Evolutionary conservation across 2,797 vertebrate species (phyloP).

Genomic region (Scarus forsteni): DNA sequence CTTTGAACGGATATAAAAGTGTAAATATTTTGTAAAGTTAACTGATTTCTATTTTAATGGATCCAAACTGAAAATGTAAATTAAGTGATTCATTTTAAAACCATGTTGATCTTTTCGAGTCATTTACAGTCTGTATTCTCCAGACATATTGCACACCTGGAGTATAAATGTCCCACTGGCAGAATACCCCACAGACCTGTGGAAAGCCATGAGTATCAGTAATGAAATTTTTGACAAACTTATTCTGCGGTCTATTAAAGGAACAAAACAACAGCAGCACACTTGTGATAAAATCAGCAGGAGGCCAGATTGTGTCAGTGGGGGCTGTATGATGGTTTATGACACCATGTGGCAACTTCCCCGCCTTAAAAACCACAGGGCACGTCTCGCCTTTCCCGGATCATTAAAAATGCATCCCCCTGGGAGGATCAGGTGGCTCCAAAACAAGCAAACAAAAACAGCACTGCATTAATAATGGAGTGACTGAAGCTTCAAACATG

Average conservation of each 20-base stretch:
- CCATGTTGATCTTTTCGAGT: too few relatives aligned
- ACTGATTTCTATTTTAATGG: too few relatives aligned
- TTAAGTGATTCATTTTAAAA: too few relatives aligned
- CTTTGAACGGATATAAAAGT: too few relatives aligned
- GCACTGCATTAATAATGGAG: conserved; percentile 77
- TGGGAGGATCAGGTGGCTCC: conserved; percentile 71
- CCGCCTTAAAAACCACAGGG: conserved; percentile 50
- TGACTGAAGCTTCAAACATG: conserved; percentile 24
- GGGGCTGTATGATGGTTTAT: conserved; percentile 24
- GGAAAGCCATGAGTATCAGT: too few relatives aligned
- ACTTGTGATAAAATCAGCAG: conserved; percentile 48
- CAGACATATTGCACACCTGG: too few relatives aligned
- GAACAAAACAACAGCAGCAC: conserved; percentile 23
- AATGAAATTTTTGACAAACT: too few relatives aligned
- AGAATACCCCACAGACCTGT: too few relatives aligned
- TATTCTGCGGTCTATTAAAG: conserved; percentile 20
- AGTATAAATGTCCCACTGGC: too few relatives aligned
- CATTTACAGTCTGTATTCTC: too few relatives aligned
- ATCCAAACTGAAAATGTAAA: too few relatives aligned
- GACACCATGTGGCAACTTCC: conserved; percentile 46
- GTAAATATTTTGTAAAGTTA: too few relatives aligned
- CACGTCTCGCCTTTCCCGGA: conserved; percentile 72
- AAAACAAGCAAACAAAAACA: conserved; percentile 81
- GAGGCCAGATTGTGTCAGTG: conserved; percentile 36
- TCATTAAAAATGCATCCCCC: conserved; percentile 80